Evolutionary conservation across 2,797 vertebrate species (phyloP).

Genomic region (Ctenosaura bakeri): DNA sequence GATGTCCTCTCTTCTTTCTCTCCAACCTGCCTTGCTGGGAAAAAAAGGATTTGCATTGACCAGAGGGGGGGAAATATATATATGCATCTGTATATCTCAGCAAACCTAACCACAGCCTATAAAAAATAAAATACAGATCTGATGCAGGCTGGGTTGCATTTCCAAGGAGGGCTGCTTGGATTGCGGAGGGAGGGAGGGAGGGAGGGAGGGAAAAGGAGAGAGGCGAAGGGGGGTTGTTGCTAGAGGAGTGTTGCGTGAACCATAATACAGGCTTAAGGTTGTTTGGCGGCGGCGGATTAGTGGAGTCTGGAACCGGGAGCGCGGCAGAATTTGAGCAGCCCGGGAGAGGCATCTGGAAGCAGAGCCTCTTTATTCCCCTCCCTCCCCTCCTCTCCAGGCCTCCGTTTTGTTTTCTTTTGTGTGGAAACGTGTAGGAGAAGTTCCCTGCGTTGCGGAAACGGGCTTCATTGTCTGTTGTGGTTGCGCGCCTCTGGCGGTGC

Average conservation of each 20-base stretch:
- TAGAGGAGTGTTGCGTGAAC: neutral
- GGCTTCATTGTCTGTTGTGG: rapidly evolving
- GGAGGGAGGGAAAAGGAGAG: no score
- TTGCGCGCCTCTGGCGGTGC: neutral
- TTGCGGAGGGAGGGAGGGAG: neutral
- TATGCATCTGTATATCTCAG: no score
- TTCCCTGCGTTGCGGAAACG: neutral
- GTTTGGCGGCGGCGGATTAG: neutral
- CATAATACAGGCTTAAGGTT: neutral
- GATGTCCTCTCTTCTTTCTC: neutral
- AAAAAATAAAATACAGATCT: no score
- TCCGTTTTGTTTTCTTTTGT: conserved; percentile 15
- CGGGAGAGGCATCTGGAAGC: neutral
- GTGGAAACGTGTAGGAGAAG: neutral
- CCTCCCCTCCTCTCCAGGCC: neutral
- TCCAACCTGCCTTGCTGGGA: no score
- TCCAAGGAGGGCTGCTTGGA: neutral
- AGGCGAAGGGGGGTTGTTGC: no score
- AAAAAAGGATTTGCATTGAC: no score
- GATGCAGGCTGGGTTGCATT: no score
- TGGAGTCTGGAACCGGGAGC: neutral
- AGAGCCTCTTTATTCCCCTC: neutral
- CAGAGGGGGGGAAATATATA: no score
- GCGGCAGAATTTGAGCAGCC: no score
- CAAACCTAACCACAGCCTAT: no score